Evolutionary conservation across 2,888 invertebrate genomes (phyloP).

Genomic region (Lithophane socia): DNA sequence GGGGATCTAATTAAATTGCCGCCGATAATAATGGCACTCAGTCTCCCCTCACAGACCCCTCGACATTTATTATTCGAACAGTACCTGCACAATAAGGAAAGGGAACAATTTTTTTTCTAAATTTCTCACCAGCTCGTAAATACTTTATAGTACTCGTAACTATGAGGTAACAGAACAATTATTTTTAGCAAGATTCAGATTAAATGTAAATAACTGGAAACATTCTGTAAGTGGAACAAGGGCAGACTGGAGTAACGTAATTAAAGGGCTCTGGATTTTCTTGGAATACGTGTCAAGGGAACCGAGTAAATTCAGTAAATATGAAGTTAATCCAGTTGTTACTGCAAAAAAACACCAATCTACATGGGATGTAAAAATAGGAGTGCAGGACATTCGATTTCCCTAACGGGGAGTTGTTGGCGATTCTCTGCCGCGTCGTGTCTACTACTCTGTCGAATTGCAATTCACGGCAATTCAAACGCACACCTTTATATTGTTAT

Average conservation of each 20-base stretch:
- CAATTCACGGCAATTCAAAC: conserved; percentile 85
- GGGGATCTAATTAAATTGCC: conserved; percentile 90
- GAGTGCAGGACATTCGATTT: conserved; percentile 44
- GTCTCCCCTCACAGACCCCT: conserved; percentile 86
- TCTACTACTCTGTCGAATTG: conserved; percentile 73
- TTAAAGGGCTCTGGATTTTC: conserved; percentile 71
- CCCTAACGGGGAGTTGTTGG: conserved; percentile 40
- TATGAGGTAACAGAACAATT: conserved; percentile 55
- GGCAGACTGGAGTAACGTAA: conserved; percentile 63
- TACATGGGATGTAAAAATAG: conserved; percentile 15
- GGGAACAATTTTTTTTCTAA: conserved; percentile 64
- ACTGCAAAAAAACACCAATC: conserved; percentile 6
- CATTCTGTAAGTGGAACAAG: conserved; percentile 70
- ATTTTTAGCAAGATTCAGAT: conserved; percentile 61
- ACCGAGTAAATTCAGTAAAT: conserved; percentile 22
- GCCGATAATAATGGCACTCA: conserved; percentile 89
- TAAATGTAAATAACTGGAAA: conserved; percentile 66
- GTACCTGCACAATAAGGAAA: conserved; percentile 71
- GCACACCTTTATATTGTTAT: conserved; percentile 89
- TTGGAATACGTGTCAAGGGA: conserved; percentile 64
- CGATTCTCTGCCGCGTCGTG: conserved; percentile 39
- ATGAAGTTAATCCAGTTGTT: conserved; percentile 23
- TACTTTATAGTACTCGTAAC: conserved; percentile 30
- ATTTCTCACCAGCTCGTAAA: conserved; percentile 43
- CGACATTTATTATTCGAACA: conserved; percentile 87